phyloP scores from a whole-genome alignment of 1,140 invertebrate species.

The Scaptodrosophila lebanonensis region DNA sequence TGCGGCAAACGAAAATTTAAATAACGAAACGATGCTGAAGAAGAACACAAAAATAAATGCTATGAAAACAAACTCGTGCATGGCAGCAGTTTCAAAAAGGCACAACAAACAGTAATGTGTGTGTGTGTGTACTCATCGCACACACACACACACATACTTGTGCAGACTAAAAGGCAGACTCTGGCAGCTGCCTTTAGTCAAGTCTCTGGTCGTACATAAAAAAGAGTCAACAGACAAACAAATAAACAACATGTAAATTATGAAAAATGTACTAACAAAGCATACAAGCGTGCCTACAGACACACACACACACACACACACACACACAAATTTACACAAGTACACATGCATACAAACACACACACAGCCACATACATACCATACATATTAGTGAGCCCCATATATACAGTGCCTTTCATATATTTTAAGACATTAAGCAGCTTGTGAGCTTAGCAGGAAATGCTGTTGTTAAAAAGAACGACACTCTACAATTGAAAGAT shows the following conservation, averaged over 20 bases:
- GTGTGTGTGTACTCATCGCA: constrained; percentile 14
- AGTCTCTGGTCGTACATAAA: constrained; percentile 67
- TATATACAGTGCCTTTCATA: no score
- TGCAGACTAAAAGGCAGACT: background rate
- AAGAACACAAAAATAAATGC: no score
- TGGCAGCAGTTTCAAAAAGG: no score
- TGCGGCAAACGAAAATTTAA: constrained; percentile 60
- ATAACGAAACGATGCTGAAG: constrained; percentile 45
- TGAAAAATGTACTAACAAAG: constrained; percentile 74
- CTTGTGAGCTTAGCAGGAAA: no score
- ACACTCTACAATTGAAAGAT: no score
- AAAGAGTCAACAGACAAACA: constrained; percentile 71
- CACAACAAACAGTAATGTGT: background rate
- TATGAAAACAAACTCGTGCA: constrained; percentile 33
- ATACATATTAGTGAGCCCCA: constrained; percentile 6
- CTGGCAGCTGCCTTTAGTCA: constrained; percentile 61
- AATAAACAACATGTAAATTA: constrained; percentile 69
- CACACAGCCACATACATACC: background rate
- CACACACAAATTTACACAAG: background rate
- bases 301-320: constrained; percentile 4
- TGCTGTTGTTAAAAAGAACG: no score
- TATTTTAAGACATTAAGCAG: no score
- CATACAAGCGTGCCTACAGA: constrained; percentile 32
- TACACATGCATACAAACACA: background rate
- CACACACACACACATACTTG: constrained; percentile 23